Percentiles rank a stretch among this genome's conserved stretches.
phyloP scores from a whole-genome alignment of 1,140 invertebrate genomes.

The Bombyx mandarina region DNA sequence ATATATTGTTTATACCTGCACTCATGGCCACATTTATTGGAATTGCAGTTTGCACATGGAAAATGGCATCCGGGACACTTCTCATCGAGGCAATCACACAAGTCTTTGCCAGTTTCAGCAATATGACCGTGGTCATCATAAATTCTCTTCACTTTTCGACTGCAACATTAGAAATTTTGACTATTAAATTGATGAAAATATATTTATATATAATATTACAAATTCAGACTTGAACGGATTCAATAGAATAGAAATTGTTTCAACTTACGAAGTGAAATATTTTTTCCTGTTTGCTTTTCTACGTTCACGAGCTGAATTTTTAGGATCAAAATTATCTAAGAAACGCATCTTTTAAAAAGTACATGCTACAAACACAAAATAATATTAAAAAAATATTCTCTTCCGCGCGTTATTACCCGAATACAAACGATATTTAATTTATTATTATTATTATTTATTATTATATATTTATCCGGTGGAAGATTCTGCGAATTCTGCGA shows the following conservation, averaged over 20 bases:
- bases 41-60: conserved; percentile 80
- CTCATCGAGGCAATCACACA: conserved; percentile 84
- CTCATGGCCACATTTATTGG: conserved; percentile 64
- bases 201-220: background rate
- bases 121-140: conserved; percentile 59
- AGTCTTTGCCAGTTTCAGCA: conserved; percentile 73
- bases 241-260: background rate
- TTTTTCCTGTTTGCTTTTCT: conserved; percentile 56
- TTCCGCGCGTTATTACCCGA: too few relatives aligned
- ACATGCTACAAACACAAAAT: too few relatives aligned
- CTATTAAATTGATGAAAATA: background rate
- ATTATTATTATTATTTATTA: too few relatives aligned
- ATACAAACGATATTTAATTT: too few relatives aligned
- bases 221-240: background rate
- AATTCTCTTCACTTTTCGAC: conserved; percentile 45
- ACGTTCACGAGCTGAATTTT: conserved; percentile 51
- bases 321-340: conserved; percentile 53
- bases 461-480: too few relatives aligned
- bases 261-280: conserved; percentile 50
- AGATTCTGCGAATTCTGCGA: too few relatives aligned
- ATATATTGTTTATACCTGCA: conserved; percentile 45
- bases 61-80: conserved; percentile 85
- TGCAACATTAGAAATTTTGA: conserved; percentile 16
- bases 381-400: too few relatives aligned
- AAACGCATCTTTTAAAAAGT: conserved; percentile 29